These are phyloP conservation scores for Ylistrum balloti DNA, from an alignment of 1,140 invertebrate species.

Conservation along the genomic window DNA sequence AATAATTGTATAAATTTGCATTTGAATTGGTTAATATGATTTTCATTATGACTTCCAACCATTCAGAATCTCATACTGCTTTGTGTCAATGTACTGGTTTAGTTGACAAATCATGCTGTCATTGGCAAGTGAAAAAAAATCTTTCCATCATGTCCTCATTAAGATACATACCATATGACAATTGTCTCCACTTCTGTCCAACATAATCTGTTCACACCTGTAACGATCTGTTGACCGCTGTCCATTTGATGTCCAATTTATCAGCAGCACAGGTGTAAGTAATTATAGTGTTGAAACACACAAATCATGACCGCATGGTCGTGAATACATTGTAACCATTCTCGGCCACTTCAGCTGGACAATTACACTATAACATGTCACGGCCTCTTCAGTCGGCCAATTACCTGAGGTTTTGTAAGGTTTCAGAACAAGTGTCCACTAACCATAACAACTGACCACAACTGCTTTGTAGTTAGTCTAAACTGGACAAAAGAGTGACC, in stretches of 20 bases:
- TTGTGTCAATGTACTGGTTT: too few relatives aligned
- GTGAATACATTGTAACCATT: not conserved
- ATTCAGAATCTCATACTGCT: too few relatives aligned
- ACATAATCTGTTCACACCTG: not conserved
- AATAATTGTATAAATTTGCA: too few relatives aligned
- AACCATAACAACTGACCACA: not conserved
- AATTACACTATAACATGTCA: not conserved
- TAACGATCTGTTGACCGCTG: not conserved
- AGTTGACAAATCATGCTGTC: too few relatives aligned
- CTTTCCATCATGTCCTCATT: not conserved
- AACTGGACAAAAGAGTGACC: constrained; percentile 13
- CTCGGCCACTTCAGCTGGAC: not conserved
- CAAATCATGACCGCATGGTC: not conserved
- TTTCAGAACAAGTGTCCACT: constrained; percentile 24
- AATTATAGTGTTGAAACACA: not conserved
- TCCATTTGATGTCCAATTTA: not conserved
- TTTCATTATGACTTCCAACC: too few relatives aligned
- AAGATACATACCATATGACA: not conserved
- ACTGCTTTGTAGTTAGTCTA: constrained; percentile 14
- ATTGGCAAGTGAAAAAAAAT: too few relatives aligned
- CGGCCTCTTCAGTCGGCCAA: not conserved
- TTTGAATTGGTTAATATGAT: too few relatives aligned
- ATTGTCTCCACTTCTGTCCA: not conserved
- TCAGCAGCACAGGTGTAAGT: not conserved
- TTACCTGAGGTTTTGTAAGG: constrained; percentile 24